Base-by-base conservation (phyloP, 2,888 invertebrate genomes). In the Archips crataeganus region DNA sequence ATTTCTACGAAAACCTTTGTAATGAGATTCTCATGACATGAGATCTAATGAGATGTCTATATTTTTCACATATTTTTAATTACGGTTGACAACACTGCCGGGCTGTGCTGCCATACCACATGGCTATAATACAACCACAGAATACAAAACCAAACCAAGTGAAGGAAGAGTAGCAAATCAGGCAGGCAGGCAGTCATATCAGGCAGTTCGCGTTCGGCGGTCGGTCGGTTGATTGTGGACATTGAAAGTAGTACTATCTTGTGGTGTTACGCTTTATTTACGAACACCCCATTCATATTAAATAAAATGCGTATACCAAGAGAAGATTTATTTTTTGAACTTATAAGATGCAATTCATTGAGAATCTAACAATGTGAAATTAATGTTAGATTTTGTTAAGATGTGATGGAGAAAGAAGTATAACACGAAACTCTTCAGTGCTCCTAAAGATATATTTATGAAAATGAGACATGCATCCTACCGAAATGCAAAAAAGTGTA, bases 401-500 rank as follows among this genome's bases (percentile, higher is more conserved):
- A 71, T 68, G 63, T 60, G 69, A 61, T 65, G 51, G 45, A 67
- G 59, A 65, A 65, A 42, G 59, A 73, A 69, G 49, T 61, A 62
- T 32, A 59, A 47, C n/a, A 65, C n/a, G 10, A 39, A 42, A 64
- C 15, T 66, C 34, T 65, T 60, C 32, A 70, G 65, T 74, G 51
- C 64, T 57, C 39, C 65, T 54, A 9, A 49, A 59, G 34, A 75
- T 74, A 68, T 75, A 71, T 88, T 87, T 82, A 86, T 89, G 88
- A 95, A 94, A 93, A 94, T 95, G 94, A 94, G 92, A 94, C 91
- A 94, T 94, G 94, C 90, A 93, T 91, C 90, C 94, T 82, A 85
- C 89, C 93, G 94, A 93, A 90, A 96, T 96, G 96, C 95, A 96
- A 95, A 96, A 96, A 95, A 96, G 97, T 95, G 97, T 97, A 86